phyloP scores from a whole-genome alignment of 2,797 vertebrate genomes.

The Rallus crepitans region DNA sequence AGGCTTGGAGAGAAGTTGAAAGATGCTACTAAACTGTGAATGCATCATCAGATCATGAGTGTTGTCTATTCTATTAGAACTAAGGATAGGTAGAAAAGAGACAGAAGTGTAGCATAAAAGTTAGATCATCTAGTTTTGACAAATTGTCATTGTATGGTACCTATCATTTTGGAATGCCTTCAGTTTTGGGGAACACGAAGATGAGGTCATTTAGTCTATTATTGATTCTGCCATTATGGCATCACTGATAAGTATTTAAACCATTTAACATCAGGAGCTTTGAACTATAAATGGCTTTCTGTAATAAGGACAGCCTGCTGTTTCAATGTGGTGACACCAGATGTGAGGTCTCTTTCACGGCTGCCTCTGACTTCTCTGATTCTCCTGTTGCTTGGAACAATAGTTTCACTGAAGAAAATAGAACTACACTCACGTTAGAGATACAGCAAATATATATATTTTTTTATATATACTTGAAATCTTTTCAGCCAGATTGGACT shows the following conservation, averaged over 20 bases:
- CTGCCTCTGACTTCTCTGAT: slow-evolving; percentile 22
- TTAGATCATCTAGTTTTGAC: slow-evolving; percentile 16
- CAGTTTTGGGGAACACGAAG: slow-evolving; percentile 1
- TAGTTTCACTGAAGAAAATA: neutral
- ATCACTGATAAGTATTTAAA: slow-evolving; percentile 57
- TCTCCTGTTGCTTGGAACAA: neutral
- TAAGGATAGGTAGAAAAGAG: slow-evolving; percentile 39
- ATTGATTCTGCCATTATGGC: slow-evolving; percentile 47
- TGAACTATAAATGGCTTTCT: slow-evolving; percentile 65
- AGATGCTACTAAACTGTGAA: slow-evolving; percentile 14
- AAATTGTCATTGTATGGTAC: slow-evolving; percentile 29
- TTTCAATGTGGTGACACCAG: slow-evolving; percentile 38
- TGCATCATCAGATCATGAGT: neutral
- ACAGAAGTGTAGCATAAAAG: slow-evolving; percentile 7
- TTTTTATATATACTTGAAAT: neutral
- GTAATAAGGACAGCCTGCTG: slow-evolving; percentile 32
- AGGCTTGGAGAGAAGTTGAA: neutral
- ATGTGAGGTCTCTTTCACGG: slow-evolving; percentile 12
- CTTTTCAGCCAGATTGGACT: neutral
- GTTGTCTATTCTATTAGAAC: slow-evolving; percentile 40
- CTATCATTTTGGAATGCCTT: slow-evolving; percentile 41
- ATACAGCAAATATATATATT: neutral
- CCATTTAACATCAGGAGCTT: slow-evolving; percentile 57
- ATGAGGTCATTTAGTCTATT: slow-evolving; percentile 51
- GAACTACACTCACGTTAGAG: neutral